A percentile compares a stretch with the other conserved stretches of the same genome.
Evolutionary conservation across 2,113 vertebrate genomes (phyloP).

Genomic region (Zapornia atra): DNA sequence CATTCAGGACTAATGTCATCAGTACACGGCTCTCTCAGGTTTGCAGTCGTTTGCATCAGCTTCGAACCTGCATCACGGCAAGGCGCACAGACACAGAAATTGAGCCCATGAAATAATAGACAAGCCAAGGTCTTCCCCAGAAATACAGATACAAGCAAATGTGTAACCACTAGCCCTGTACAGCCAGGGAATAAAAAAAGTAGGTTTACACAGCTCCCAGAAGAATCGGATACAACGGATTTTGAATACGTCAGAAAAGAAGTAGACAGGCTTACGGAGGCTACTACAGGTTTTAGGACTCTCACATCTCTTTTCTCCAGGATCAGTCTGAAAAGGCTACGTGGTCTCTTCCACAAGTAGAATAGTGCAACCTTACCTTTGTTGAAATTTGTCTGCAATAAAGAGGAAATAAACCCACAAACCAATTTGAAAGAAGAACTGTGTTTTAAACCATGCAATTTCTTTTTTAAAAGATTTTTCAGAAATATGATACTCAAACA

Average conservation of each 20-base stretch:
- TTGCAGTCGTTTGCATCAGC: background rate
- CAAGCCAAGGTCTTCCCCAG: background rate
- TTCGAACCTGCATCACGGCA: background rate
- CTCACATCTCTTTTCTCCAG: background rate
- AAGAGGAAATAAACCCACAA: background rate
- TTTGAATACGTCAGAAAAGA: background rate
- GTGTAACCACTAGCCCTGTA: background rate
- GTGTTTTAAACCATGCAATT: background rate
- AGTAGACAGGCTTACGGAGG: background rate
- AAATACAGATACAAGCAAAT: background rate
- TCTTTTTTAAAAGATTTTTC: background rate
- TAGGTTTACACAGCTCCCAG: background rate
- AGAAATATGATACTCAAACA: background rate
- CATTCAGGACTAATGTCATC: background rate
- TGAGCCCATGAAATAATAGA: background rate
- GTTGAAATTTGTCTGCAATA: background rate
- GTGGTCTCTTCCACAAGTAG: background rate
- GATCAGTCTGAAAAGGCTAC: background rate
- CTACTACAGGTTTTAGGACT: background rate
- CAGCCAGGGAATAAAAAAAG: background rate
- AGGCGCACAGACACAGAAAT: background rate
- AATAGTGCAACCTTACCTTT: background rate
- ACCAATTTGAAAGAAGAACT: background rate
- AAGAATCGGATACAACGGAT: background rate
- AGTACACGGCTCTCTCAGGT: background rate